Percentiles rank a stretch among this genome's conserved stretches.
Evolutionary conservation across 2,797 vertebrate species (phyloP).

Genomic region (Catharus ustulatus): DNA sequence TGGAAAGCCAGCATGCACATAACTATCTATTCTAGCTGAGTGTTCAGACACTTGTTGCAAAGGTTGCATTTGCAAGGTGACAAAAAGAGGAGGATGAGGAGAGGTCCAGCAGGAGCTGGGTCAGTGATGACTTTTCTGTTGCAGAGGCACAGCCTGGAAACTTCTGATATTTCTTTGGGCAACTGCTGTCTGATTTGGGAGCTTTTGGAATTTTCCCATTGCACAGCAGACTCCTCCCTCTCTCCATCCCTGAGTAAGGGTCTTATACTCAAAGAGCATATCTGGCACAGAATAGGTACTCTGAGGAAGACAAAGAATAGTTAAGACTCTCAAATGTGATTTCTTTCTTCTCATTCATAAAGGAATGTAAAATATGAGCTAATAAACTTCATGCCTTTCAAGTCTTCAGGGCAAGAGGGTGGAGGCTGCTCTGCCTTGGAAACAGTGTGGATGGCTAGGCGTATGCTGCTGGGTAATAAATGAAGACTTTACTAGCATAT

Average conservation of each 20-base stretch:
- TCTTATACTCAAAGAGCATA: neutral
- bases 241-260: neutral
- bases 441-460: neutral
- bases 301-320: neutral
- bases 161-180: neutral
- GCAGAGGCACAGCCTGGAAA: neutral
- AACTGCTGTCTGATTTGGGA: neutral
- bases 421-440: neutral
- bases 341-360: conserved; percentile 8
- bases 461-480: neutral
- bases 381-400: conserved; percentile 16
- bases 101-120: neutral
- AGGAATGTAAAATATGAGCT: conserved; percentile 33
- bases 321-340: neutral
- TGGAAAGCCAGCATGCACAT: neutral
- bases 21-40: neutral
- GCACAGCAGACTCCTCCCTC: neutral
- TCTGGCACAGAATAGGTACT: neutral
- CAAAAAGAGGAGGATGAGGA: neutral
- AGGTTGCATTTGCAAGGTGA: neutral
- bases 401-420: conserved; percentile 9
- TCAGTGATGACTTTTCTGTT: neutral
- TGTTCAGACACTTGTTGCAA: neutral
- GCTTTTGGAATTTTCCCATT: neutral
- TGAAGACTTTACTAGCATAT: neutral